Percentiles rank a stretch among this genome's conserved stretches.
These are phyloP conservation scores for Neoitamus cyanurus DNA, from an alignment of 2,888 invertebrate species.

Conservation along the genomic window DNA sequence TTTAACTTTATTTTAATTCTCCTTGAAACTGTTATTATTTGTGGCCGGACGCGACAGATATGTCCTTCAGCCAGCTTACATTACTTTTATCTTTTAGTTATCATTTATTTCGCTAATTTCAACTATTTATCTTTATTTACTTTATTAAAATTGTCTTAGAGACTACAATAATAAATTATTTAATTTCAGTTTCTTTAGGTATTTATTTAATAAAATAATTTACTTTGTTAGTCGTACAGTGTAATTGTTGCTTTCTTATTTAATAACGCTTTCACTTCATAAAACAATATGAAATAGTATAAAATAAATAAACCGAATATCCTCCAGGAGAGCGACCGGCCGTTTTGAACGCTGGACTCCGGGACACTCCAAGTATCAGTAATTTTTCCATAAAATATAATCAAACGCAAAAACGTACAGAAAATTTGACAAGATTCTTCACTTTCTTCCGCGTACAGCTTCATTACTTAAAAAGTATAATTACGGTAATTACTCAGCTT, in stretches of 20 bases:
- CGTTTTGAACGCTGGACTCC: conserved; percentile 40
- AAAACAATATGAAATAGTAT: conserved; percentile 29
- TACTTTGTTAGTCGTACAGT: conserved; percentile 29
- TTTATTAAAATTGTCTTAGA: conserved; percentile 50
- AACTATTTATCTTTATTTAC: conserved; percentile 47
- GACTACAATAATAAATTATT: conserved; percentile 51
- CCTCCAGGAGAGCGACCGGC: conserved; percentile 2
- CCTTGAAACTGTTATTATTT: neutral
- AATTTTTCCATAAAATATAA: conserved; percentile 2
- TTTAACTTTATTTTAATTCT: conserved; percentile 31
- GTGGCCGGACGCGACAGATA: neutral
- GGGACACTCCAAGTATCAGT: neutral
- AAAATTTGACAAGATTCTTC: neutral
- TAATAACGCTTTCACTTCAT: conserved; percentile 15
- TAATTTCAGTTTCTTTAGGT: conserved; percentile 41
- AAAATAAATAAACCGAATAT: conserved; percentile 33
- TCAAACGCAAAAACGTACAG: neutral
- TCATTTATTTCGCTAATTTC: conserved; percentile 47
- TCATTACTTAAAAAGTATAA: neutral
- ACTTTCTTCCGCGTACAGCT: conserved; percentile 35
- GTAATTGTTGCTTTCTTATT: conserved; percentile 18
- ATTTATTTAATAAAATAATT: conserved; percentile 38
- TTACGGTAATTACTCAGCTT: neutral
- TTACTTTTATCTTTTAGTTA: conserved; percentile 31
- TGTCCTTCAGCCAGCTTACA: conserved; percentile 2